These are phyloP conservation scores for Sarcophaga rosellei DNA, from an alignment of 2,888 invertebrate genomes.

Conservation along the genomic window DNA sequence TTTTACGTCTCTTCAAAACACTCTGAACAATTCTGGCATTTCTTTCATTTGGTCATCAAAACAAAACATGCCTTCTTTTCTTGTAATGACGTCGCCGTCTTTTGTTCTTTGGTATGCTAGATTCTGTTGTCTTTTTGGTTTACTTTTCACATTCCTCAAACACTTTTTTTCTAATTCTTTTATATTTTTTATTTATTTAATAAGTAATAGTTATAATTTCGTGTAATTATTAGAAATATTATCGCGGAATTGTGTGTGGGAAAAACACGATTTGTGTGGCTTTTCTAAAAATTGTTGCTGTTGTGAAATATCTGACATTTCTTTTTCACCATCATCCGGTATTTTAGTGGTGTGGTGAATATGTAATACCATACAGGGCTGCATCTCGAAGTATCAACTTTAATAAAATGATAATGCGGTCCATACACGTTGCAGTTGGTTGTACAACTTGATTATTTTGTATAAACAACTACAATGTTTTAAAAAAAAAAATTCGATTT, in stretches of 20 bases:
- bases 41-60: conserved; percentile 4
- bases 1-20: not conserved
- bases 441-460: too few relatives aligned
- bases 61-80: conserved; percentile 16
- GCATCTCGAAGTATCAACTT: not conserved
- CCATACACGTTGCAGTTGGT: too few relatives aligned
- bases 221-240: not conserved
- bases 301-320: conserved; percentile 64
- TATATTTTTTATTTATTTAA: conserved; percentile 2
- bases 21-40: not conserved
- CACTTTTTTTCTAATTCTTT: not conserved
- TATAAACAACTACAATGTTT: too few relatives aligned
- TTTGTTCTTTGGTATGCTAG: not conserved
- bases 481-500: too few relatives aligned
- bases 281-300: conserved; percentile 53
- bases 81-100: conserved; percentile 4
- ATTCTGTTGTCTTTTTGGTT: not conserved
- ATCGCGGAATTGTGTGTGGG: conserved; percentile 2
- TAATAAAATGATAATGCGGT: not conserved
- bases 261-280: conserved; percentile 47
- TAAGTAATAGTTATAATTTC: not conserved
- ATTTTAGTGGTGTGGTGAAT: conserved; percentile 40
- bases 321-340: conserved; percentile 42
- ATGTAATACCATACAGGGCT: not conserved
- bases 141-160: not conserved